These are phyloP conservation scores for Caenorhabditis remanei DNA, from an alignment of 1,140 invertebrate species.

Conservation along the genomic window DNA sequence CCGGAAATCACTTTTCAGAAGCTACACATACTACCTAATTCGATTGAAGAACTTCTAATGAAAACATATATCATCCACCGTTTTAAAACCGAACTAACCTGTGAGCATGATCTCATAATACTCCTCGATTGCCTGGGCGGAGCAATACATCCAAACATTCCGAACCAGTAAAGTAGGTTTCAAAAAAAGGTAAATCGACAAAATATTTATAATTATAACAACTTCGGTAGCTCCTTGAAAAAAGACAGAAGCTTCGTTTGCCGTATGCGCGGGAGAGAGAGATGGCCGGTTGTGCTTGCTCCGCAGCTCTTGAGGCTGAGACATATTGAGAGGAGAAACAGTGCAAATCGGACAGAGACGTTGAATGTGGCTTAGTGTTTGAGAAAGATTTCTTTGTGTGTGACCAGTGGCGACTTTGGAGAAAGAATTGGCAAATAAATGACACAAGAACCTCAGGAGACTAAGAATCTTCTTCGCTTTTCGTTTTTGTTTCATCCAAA, in stretches of 20 bases:
- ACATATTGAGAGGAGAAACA: constrained; percentile 31
- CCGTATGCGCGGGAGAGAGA: not conserved
- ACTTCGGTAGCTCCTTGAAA: not conserved
- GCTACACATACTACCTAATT: too few relatives aligned
- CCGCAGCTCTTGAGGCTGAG: constrained; percentile 33
- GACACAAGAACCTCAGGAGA: not conserved
- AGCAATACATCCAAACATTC: constrained; percentile 40
- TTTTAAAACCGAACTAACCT: not conserved
- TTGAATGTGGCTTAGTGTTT: constrained; percentile 6
- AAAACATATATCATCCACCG: not conserved
- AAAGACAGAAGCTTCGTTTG: constrained; percentile 23
- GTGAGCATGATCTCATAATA: constrained; percentile 46
- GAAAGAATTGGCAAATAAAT: constrained; percentile 28
- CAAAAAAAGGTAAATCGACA: not conserved
- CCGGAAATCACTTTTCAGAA: too few relatives aligned
- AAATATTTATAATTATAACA: not conserved
- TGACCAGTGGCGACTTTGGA: constrained; percentile 49
- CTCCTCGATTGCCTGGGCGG: constrained; percentile 20
- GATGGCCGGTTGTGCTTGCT: constrained; percentile 38
- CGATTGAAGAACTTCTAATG: too few relatives aligned
- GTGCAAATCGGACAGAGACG: constrained; percentile 40
- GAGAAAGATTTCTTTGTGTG: constrained; percentile 52
- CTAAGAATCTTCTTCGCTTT: not conserved
- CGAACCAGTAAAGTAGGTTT: constrained; percentile 6
- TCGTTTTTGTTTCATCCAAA: not conserved